phyloP scores from a whole-genome alignment of 2,888 invertebrate species.

The Dilophus febrilis region DNA sequence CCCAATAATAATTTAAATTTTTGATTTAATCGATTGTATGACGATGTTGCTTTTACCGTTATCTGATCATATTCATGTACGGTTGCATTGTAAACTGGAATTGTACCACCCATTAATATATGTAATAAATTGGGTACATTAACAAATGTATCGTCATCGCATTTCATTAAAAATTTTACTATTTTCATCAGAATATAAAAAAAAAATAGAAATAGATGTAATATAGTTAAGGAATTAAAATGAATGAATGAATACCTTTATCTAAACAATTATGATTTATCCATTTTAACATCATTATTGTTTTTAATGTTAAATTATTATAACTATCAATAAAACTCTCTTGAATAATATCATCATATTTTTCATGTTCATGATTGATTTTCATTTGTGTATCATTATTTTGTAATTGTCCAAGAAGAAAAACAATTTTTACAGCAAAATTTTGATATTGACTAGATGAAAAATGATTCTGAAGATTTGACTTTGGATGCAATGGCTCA shows the following conservation, averaged over 20 bases:
- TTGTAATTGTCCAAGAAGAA: constrained; percentile 20
- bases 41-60: constrained; percentile 18
- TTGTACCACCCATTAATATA: constrained; percentile 30
- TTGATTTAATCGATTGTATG: constrained; percentile 20
- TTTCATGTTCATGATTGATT: constrained; percentile 46
- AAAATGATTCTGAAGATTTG: constrained; percentile 1
- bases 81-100: constrained; percentile 28
- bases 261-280: constrained; percentile 46
- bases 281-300: constrained; percentile 72
- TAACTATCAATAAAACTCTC: constrained; percentile 71
- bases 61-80: constrained; percentile 21
- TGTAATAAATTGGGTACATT: constrained; percentile 51
- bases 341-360: constrained; percentile 62
- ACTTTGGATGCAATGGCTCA: not conserved
- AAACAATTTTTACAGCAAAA: constrained; percentile 20
- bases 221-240: not conserved
- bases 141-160: constrained; percentile 75
- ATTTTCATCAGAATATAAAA: constrained; percentile 6
- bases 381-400: constrained; percentile 40
- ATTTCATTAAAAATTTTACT: constrained; percentile 60
- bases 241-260: constrained; percentile 21
- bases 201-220: not conserved
- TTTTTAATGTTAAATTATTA: constrained; percentile 72
- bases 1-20: constrained; percentile 46
- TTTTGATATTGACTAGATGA: constrained; percentile 11